Evolutionary conservation across 2,113 vertebrate genomes (phyloP), one percentile per base, ranked within the genome.

Genomic region (Eptesicus fuscus): DNA sequence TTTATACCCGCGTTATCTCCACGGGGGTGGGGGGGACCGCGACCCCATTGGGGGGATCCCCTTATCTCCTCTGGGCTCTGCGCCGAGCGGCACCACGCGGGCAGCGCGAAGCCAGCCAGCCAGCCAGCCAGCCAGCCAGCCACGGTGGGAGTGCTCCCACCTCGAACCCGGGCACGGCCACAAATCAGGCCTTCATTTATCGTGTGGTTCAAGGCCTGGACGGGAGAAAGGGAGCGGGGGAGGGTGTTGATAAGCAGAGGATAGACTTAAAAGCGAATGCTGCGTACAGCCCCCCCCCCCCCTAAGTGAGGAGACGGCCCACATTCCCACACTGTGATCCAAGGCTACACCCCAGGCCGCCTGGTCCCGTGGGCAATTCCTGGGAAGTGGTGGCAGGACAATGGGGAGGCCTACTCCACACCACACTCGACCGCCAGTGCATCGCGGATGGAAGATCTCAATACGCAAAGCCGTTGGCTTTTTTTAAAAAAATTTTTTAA

Each of bases 11-110:
- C 30, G 67, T 17, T 71, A 51, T 84, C 76, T 80, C n/a, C n/a
- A 9, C 51, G 59, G 69, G 77, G n/a, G n/a, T n/a, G n/a, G n/a
- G n/a, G n/a, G 32, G 84, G 91, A 63, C 51, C 40, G 9, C 18
- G 9, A 1, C 9, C 0, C 9, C 13, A 25, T n/a, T n/a, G 8
- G 9, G 30, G 9, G 25, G 40, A 1, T 13, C 35, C 67, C n/a
- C 42, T 59, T 37, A 69, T 94, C 74, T 86, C 71, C 22, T 10
- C 17, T 4, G 59, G 71, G 14, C 76, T 80, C 88, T 71, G 80
- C 40, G 0, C 51, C 14, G 20, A 35, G 89, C 37, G 40, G 59
- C n/a, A 67, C 92, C 74, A 17, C 4, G 2, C 25, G 8, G 61
- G 61, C 18, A 37, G 28, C n/a, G 23, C 30, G 70, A 49, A 42